Conservation (phyloP, 2,888 invertebrate species). For the Ormia ochracea region DNA sequence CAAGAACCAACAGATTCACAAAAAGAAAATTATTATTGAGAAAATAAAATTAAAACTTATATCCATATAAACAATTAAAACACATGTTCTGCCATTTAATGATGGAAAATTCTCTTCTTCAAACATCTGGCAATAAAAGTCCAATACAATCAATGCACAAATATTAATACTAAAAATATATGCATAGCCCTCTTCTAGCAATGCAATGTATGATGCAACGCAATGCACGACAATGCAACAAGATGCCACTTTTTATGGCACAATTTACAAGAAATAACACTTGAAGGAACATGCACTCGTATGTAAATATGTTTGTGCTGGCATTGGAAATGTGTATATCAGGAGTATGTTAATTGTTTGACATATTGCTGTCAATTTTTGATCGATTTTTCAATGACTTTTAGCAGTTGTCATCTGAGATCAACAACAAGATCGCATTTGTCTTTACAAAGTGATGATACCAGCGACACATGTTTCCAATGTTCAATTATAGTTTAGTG, state of each 20-base stretch:
- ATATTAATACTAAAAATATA: conserved; percentile 31
- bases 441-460: conserved; percentile 5
- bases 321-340: not conserved
- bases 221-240: conserved; percentile 32
- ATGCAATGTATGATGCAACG: no score
- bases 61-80: no score
- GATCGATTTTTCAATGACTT: conserved; percentile 57
- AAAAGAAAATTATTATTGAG: not conserved
- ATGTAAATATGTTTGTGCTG: not conserved
- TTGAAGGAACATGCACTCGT: conserved; percentile 52
- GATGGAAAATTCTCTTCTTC: not conserved
- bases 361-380: conserved; percentile 62
- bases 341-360: conserved; percentile 52
- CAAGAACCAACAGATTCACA: no score
- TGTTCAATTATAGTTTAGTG: not conserved
- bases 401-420: conserved; percentile 55
- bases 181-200: not conserved
- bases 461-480: conserved; percentile 15
- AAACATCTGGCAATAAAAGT: conserved; percentile 46
- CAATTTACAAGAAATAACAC: conserved; percentile 54
- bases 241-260: conserved; percentile 58
- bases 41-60: no score
- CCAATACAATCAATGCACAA: conserved; percentile 6
- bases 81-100: not conserved
- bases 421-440: conserved; percentile 35